Percentiles rank a stretch among this genome's conserved stretches.
Evolutionary conservation across 64 coral and sea anemone genomes (phyloP).

Genomic region (Acropora tenuis): DNA sequence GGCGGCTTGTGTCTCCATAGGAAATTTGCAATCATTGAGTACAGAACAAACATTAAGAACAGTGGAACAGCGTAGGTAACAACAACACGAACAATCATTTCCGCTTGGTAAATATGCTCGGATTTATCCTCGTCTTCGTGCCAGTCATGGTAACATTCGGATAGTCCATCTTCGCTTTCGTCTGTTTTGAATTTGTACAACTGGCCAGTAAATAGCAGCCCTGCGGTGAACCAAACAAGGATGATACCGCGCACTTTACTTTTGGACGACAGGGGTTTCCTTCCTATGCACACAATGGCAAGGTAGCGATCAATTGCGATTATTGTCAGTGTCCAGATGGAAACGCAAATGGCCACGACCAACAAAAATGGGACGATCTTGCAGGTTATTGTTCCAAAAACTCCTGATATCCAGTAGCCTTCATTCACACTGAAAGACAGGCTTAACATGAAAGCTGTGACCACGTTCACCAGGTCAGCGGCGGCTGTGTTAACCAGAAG

Average conservation of each 20-base stretch:
- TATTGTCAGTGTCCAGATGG: slow-evolving; percentile 45
- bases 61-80: slow-evolving; percentile 54
- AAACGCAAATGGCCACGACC: slow-evolving; percentile 25
- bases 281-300: slow-evolving; percentile 17
- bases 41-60: slow-evolving; percentile 25
- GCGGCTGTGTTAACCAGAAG: slow-evolving; percentile 61
- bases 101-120: neutral
- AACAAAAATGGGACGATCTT: slow-evolving; percentile 38
- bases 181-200: slow-evolving; percentile 41
- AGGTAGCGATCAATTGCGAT: slow-evolving; percentile 64
- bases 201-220: slow-evolving; percentile 13
- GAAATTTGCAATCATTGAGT: slow-evolving; percentile 49
- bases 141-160: slow-evolving; percentile 15
- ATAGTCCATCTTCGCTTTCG: neutral
- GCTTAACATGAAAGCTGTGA: neutral
- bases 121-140: neutral
- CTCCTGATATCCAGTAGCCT: slow-evolving; percentile 35
- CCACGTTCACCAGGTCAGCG: slow-evolving; percentile 52
- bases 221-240: slow-evolving; percentile 42
- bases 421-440: slow-evolving; percentile 19
- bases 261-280: slow-evolving; percentile 17
- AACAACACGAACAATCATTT: slow-evolving; percentile 54
- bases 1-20: slow-evolving; percentile 53
- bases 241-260: slow-evolving; percentile 21
- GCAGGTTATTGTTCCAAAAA: slow-evolving; percentile 44